Base-by-base conservation (phyloP, 2,797 vertebrate species). In the Morelia viridis region DNA sequence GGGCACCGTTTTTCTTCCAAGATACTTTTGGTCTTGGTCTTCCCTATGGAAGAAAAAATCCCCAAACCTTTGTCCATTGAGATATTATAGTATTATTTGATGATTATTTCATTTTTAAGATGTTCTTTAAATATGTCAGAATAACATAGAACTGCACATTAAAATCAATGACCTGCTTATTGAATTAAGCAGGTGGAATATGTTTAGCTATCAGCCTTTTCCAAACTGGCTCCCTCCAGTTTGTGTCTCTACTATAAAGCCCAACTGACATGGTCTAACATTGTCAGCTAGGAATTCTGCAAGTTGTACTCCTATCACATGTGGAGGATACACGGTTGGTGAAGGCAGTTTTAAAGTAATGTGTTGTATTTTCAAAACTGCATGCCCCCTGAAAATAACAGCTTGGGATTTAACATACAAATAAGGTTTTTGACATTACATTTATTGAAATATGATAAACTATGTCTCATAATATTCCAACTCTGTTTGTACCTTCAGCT, bases 11-110 rank as follows among this genome's bases (percentile, higher is more conserved):
- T 90, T 99, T 99, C 96, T 98, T 95, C 99, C 99, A 99, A 24
- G 86, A 98, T 80, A 99, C 98, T 94, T 99, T 99, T 5, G 99
- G 98, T 96, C 98, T 98, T 71, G 99, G 99, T 97, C 98, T 99
- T 85, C 99, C 99, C 99, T 99, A 90, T n/a, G 26, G 11, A 2
- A 5, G 62, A 2, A 92, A 94, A 92, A 19, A 71, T 7, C 7
- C 3, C 35, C 76, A 24, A 1, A 89, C 87, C 85, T 46, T 19
- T 28, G 19, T 26, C 17, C 50, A 93, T 61, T n/a, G 85, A 93
- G 93, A 0, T 89, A 76, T 11, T 86, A 65, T 11, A 58, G 35
- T 58, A 41, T 8, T 17, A 31, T 7, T 61, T 65, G 71, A 50
- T 88, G 56, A 85, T 58, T 22, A 60, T 87, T 53, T 11, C 26